Conservation (phyloP, 2,113 vertebrate species). For the Cyphomyrus discorhynchus region DNA sequence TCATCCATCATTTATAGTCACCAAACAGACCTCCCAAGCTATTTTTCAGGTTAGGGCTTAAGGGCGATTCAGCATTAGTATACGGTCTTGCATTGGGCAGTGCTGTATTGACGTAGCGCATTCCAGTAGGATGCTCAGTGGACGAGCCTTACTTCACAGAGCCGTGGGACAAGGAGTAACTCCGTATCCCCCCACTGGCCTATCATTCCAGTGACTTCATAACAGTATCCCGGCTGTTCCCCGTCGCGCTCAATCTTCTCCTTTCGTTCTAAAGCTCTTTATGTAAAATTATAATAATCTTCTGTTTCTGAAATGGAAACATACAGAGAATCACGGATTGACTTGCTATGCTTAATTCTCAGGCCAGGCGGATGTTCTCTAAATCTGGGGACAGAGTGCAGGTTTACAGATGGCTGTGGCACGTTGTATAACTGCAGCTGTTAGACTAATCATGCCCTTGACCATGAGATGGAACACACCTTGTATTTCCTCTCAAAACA, state of each 20-base stretch:
- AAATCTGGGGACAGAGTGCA: not conserved
- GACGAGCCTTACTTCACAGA: not conserved
- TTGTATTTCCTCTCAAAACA: constrained; percentile 5
- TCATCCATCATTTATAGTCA: not conserved
- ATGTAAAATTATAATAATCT: not conserved
- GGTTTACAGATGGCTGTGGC: not conserved
- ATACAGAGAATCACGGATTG: not conserved
- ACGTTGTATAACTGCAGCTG: not conserved
- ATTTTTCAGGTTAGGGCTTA: not conserved
- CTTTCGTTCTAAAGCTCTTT: not conserved
- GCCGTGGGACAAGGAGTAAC: not conserved
- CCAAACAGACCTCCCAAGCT: not conserved
- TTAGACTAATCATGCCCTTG: not conserved
- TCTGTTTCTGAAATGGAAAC: not conserved
- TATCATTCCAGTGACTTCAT: not conserved
- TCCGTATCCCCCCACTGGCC: not conserved
- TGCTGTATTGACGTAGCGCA: not conserved
- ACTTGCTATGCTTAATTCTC: not conserved
- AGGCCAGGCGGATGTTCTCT: not conserved
- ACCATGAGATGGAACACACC: not conserved
- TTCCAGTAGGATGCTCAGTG: not conserved
- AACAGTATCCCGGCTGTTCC: not conserved
- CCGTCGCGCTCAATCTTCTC: not conserved
- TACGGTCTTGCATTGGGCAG: not conserved
- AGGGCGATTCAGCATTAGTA: not conserved